Percentiles rank a stretch among this genome's conserved stretches.
phyloP scores from a whole-genome alignment of 2,797 vertebrate genomes.

The Typhlichthys eigenmanni region DNA sequence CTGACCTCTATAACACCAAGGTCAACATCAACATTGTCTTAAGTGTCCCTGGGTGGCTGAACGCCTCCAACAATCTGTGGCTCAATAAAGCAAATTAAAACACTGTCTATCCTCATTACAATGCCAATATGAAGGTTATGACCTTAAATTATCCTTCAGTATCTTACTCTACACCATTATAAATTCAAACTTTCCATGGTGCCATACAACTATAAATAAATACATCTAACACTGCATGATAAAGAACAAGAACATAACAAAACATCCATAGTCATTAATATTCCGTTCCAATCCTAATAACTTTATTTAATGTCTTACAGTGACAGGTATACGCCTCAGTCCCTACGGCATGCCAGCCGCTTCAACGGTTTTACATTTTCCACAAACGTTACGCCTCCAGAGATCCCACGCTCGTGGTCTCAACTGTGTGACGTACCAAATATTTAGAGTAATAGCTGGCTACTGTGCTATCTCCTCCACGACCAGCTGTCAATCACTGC shows the following conservation, averaged over 20 bases:
- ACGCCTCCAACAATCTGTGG: slow-evolving; percentile 23
- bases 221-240: slow-evolving; percentile 34
- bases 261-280: slow-evolving; percentile 9
- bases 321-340: slow-evolving; percentile 36
- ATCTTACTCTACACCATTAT: slow-evolving; percentile 29
- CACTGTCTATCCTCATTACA: slow-evolving; percentile 35
- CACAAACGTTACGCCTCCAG: slow-evolving; percentile 45
- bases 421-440: slow-evolving; percentile 70
- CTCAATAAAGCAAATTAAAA: slow-evolving; percentile 47
- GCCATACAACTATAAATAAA: slow-evolving; percentile 38
- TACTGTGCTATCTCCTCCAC: slow-evolving; percentile 72
- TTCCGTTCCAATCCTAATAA: slow-evolving; percentile 21
- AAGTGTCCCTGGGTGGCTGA: slow-evolving; percentile 37
- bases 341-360: background rate
- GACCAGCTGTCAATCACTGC: slow-evolving; percentile 77
- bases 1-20: slow-evolving; percentile 49
- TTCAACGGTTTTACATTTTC: slow-evolving; percentile 34
- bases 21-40: slow-evolving; percentile 58
- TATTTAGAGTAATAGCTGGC: slow-evolving; percentile 79
- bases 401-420: slow-evolving; percentile 52
- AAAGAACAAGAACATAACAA: slow-evolving; percentile 4
- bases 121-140: slow-evolving; percentile 42
- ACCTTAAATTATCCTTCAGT: slow-evolving; percentile 38
- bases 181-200: slow-evolving; percentile 42
- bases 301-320: slow-evolving; percentile 32